Evolutionary conservation across 2,797 vertebrate genomes (phyloP), one percentile per base, ranked within the genome.

Genomic region (Peromyscus attwateri): DNA sequence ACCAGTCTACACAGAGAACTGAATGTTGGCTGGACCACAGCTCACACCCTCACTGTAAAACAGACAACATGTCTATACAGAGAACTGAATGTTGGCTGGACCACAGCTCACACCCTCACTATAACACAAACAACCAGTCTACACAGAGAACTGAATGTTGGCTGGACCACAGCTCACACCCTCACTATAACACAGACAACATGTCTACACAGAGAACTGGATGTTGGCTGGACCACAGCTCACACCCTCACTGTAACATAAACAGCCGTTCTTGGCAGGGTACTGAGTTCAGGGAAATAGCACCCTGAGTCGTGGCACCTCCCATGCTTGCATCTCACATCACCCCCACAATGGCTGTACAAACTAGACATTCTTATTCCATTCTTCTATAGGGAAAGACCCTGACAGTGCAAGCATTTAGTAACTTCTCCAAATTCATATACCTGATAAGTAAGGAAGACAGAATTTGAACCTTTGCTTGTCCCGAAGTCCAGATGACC

Each of bases 361-460:
- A 7, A 14, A 62, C 29, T 66, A 31, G 31, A 43, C 3, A n/a
- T 6, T 40, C 3, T 60, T 27, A 68, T 11, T n/a, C 64, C 6
- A 29, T 79, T 80, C 92, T 83, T 75, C 91, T 85, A 79, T 14
- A 70, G 57, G 70, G 79, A 60, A 37, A 79, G 43, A 94, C 60
- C 60, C 83, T n/a, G 12, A 82, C 37, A 43, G 66, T 64, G 68
- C 70, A 10, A 82, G 75, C 17, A 93, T 40, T 85, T 62, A 70
- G 5, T 27, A 49, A 81, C 2, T 21, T 84, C 29, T 55, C 83
- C 34, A 68, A 60, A 60, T 88, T 4, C 55, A 55, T 25, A 57
- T 6, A 49, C 29, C n/a, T 71, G 64, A 1, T n/a, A 89, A 43
- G 37, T 37, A 9, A 13, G 34, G 3, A 3, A 52, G 17, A 25